Evolutionary conservation across 2,113 vertebrate species (phyloP).

Genomic region (Antennarius striatus): DNA sequence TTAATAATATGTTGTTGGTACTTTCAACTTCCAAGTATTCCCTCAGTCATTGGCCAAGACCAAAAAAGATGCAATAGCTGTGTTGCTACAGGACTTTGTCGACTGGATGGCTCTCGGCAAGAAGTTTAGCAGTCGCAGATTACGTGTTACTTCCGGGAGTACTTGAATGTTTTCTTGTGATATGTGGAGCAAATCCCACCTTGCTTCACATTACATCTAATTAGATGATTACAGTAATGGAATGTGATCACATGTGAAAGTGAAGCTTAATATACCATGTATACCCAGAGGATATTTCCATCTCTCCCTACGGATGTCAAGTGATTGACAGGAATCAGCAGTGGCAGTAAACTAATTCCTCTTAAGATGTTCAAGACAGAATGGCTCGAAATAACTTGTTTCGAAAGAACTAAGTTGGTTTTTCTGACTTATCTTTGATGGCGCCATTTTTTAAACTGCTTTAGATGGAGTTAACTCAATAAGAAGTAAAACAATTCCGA

Average conservation of each 20-base stretch:
- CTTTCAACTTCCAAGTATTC: too few species aligned
- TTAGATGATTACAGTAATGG: too few species aligned
- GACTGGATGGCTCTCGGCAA: too few species aligned
- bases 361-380: background rate
- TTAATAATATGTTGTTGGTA: too few species aligned
- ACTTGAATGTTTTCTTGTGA: too few species aligned
- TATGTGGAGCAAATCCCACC: too few species aligned
- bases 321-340: conserved; percentile 37
- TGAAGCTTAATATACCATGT: conserved; percentile 2
- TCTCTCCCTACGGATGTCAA: conserved; percentile 29
- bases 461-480: conserved; percentile 1
- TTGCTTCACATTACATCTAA: background rate
- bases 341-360: background rate
- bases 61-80: too few species aligned
- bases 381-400: background rate
- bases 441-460: background rate
- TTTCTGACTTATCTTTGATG: conserved; percentile 11
- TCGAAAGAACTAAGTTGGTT: background rate
- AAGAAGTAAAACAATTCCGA: conserved; percentile 2
- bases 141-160: too few species aligned
- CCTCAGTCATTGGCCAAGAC: too few species aligned
- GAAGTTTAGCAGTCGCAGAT: too few species aligned
- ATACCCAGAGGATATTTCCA: conserved; percentile 10
- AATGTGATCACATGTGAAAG: background rate
- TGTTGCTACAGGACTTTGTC: too few species aligned